A percentile compares a stretch with the other conserved stretches of the same genome.
These are phyloP conservation scores for Zophobas atratus DNA, from an alignment of 1,140 invertebrate species.

Conservation along the genomic window DNA sequence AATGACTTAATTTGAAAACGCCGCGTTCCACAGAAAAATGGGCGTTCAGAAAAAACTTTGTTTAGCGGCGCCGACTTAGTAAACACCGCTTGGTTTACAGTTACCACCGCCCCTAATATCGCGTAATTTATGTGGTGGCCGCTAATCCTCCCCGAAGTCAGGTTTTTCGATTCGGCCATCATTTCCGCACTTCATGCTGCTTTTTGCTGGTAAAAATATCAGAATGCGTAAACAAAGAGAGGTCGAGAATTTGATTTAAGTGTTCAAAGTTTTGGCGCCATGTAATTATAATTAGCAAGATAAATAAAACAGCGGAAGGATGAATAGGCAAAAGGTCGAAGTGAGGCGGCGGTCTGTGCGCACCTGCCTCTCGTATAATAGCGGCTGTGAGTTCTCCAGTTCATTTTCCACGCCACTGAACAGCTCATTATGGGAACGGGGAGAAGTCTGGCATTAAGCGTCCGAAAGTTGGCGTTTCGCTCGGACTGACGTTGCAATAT, in stretches of 20 bases:
- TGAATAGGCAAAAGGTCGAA: constrained; percentile 41
- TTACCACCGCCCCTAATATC: constrained; percentile 24
- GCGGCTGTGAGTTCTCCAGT: constrained; percentile 52
- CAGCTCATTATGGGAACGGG: constrained; percentile 57
- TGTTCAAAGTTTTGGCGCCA: constrained; percentile 22
- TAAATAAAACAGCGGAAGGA: constrained; percentile 53
- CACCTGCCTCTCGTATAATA: constrained; percentile 42
- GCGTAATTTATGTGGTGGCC: constrained; percentile 28
- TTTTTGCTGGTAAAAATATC: constrained; percentile 30
- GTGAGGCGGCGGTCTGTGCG: constrained; percentile 25
- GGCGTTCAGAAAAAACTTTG: constrained; percentile 3
- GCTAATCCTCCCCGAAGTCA: constrained; percentile 33
- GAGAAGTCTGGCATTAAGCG: constrained; percentile 34
- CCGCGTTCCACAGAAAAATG: constrained; percentile 1
- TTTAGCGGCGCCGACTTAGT: background rate
- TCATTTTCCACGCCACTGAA: constrained; percentile 60
- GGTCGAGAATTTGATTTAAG: constrained; percentile 41
- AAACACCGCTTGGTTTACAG: constrained; percentile 13
- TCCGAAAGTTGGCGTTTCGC: constrained; percentile 41
- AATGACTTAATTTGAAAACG: constrained; percentile 39
- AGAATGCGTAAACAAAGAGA: constrained; percentile 27
- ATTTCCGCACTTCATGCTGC: background rate
- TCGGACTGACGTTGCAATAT: constrained; percentile 53
- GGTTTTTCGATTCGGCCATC: constrained; percentile 36
- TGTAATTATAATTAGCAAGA: constrained; percentile 55